Percentiles rank a stretch among this genome's conserved stretches.
These are phyloP conservation scores for Myotis lucifugus DNA, from an alignment of 2,113 vertebrate species.

Conservation along the genomic window DNA sequence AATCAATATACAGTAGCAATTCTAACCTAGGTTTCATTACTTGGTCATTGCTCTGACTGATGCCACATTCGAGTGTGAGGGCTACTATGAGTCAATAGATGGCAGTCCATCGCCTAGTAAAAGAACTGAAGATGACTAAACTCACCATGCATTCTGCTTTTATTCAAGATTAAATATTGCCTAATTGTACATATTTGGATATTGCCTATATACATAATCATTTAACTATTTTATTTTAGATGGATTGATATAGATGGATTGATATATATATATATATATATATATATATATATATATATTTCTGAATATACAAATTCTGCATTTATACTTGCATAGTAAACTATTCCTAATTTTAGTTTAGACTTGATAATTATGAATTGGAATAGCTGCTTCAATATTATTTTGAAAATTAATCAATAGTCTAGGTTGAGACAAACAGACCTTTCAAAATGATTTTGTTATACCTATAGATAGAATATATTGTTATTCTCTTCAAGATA, in stretches of 20 bases:
- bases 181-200: constrained; percentile 71
- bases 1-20: constrained; percentile 59
- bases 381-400: constrained; percentile 33
- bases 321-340: constrained; percentile 34
- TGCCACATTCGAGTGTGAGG: constrained; percentile 71
- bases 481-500: constrained; percentile 5
- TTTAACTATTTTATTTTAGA: constrained; percentile 49
- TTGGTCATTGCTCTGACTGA: constrained; percentile 75
- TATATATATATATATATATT: neutral
- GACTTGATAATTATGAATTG: constrained; percentile 35
- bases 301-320: neutral
- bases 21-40: constrained; percentile 62
- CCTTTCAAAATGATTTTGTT: constrained; percentile 37
- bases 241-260: neutral
- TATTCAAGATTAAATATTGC: constrained; percentile 69
- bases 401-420: constrained; percentile 54
- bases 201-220: constrained; percentile 11
- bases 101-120: constrained; percentile 87
- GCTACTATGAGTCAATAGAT: constrained; percentile 86
- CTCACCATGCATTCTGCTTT: constrained; percentile 62
- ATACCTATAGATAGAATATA: constrained; percentile 17
- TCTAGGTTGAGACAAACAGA: constrained; percentile 7
- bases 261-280: neutral
- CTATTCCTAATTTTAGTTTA: constrained; percentile 53
- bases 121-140: constrained; percentile 75